phyloP scores from a whole-genome alignment of 1,140 invertebrate genomes.

The Phenacoccus solenopsis region DNA sequence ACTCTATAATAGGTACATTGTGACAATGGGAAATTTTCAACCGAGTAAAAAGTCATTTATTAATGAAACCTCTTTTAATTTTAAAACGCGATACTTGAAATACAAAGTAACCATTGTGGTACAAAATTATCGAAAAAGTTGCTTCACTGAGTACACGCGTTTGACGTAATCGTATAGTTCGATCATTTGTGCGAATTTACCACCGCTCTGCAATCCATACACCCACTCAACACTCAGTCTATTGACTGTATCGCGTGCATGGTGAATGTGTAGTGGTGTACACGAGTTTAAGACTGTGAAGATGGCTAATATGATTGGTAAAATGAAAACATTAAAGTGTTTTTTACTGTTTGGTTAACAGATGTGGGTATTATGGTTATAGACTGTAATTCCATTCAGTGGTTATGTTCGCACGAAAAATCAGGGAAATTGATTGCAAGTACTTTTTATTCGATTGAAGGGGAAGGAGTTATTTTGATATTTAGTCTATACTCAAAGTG shows the following conservation, averaged over 20 bases:
- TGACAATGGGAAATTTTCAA: conserved; percentile 6
- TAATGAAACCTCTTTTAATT: conserved; percentile 6
- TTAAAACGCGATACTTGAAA: conserved; percentile 1
- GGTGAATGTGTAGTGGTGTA: not conserved
- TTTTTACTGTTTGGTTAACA: not conserved
- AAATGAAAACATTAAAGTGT: not conserved
- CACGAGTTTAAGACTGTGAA: not conserved
- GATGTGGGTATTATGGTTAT: not conserved
- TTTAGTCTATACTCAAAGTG: no score
- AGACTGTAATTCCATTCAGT: no score
- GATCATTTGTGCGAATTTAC: not conserved
- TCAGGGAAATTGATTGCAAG: no score
- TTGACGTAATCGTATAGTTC: not conserved
- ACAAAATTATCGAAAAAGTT: not conserved
- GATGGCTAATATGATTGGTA: not conserved
- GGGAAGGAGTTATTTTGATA: no score
- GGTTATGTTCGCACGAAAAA: no score
- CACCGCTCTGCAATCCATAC: not conserved
- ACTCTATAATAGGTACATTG: not conserved
- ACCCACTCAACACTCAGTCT: not conserved
- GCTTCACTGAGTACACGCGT: not conserved
- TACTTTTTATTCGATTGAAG: no score
- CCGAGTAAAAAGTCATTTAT: conserved; percentile 17
- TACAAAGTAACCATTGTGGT: not conserved
- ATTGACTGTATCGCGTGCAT: not conserved